A percentile compares a stretch with the other conserved stretches of the same genome.
Evolutionary conservation across 1,140 invertebrate species (phyloP).

Genomic region (Drosophila parvula): DNA sequence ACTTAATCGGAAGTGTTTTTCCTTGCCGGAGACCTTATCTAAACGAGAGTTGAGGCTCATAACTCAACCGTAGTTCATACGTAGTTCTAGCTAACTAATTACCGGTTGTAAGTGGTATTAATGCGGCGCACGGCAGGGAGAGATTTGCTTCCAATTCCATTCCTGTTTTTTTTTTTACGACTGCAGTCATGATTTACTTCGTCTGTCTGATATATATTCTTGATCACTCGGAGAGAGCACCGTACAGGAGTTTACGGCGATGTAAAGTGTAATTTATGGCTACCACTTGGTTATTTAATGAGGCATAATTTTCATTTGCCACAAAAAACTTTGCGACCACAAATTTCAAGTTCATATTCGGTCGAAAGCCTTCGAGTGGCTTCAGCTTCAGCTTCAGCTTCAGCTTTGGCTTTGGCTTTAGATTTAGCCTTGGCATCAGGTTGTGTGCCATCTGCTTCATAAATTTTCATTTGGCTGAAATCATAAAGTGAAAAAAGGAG

Average conservation of each 20-base stretch:
- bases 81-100: constrained; percentile 36
- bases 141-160: background rate
- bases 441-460: constrained; percentile 62
- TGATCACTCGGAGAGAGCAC: background rate
- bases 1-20: constrained; percentile 50
- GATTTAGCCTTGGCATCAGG: constrained; percentile 39
- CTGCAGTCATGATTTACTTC: constrained; percentile 49
- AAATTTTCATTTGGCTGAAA: constrained; percentile 74
- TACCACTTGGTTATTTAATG: constrained; percentile 56
- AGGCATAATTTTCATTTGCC: constrained; percentile 73
- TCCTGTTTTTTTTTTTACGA: constrained; percentile 25
- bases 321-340: constrained; percentile 56
- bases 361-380: constrained; percentile 30
- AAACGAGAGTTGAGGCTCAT: constrained; percentile 14
- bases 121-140: background rate
- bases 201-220: constrained; percentile 24
- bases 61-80: constrained; percentile 26
- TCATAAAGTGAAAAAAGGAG: constrained; percentile 47
- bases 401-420: constrained; percentile 32
- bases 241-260: constrained; percentile 2
- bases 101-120: constrained; percentile 31
- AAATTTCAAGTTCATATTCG: constrained; percentile 62
- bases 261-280: constrained; percentile 62
- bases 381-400: constrained; percentile 3
- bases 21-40: constrained; percentile 27